Conservation (phyloP, 2,113 vertebrate species). For the Lampris incognitus region DNA sequence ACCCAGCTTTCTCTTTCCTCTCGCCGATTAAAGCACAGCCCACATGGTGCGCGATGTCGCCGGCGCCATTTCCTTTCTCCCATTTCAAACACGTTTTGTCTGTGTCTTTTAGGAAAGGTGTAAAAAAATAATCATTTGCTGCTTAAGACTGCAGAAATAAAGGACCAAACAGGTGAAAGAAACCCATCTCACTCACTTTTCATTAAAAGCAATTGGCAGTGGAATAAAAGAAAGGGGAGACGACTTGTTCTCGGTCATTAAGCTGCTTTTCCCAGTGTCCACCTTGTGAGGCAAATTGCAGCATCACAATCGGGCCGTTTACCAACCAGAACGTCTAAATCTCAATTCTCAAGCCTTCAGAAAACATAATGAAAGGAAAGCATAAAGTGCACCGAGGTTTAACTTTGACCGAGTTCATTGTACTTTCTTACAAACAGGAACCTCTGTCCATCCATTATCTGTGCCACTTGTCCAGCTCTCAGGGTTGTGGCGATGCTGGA, state of each 20-base stretch:
- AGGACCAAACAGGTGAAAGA: constrained; percentile 14
- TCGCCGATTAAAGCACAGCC: neutral
- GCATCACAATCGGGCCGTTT: constrained; percentile 4
- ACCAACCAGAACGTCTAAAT: neutral
- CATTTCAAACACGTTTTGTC: constrained; percentile 22
- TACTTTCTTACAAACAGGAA: too few species aligned
- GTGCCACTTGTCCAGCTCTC: too few species aligned
- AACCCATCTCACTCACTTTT: neutral
- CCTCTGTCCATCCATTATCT: too few species aligned
- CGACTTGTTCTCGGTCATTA: neutral
- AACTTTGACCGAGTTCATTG: neutral
- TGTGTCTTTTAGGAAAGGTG: neutral
- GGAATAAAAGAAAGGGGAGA: constrained; percentile 5
- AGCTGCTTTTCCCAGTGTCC: neutral
- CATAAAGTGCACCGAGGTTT: too few species aligned
- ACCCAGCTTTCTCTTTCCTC: neutral
- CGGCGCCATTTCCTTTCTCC: neutral
- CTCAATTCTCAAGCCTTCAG: neutral
- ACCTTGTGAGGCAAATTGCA: neutral
- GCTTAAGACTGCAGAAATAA: constrained; percentile 14
- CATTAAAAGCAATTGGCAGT: constrained; percentile 2
- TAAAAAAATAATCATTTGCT: constrained; percentile 9
- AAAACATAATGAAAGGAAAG: neutral
- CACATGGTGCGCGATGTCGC: neutral
- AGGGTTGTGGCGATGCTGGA: too few species aligned